Conservation (phyloP, 2,888 invertebrate genomes). For the Catocala sponsa region DNA sequence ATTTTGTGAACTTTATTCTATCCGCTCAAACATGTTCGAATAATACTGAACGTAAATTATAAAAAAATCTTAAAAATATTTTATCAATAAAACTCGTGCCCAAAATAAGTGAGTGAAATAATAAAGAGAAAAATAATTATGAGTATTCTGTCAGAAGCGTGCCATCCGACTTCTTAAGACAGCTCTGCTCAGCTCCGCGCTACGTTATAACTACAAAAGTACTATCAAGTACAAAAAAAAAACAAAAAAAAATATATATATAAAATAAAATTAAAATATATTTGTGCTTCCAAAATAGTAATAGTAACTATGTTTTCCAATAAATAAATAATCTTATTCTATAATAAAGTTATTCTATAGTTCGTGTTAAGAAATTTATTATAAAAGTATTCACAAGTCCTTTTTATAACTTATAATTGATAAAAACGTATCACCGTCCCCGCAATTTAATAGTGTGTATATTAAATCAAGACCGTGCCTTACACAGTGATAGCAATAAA, state of each 20-base stretch:
- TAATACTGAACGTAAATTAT: slow-evolving; percentile 8
- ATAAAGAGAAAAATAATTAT: not conserved
- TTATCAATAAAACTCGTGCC: not conserved
- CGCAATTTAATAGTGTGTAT: not conserved
- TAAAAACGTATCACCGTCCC: not conserved
- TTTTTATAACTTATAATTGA: not conserved
- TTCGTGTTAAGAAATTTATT: not conserved
- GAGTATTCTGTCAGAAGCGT: too few species aligned
- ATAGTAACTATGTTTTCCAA: not conserved
- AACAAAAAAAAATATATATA: too few species aligned
- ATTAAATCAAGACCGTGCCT: slow-evolving; percentile 30
- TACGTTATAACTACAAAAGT: slow-evolving; percentile 20
- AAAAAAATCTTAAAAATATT: not conserved
- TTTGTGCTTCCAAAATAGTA: slow-evolving; percentile 13
- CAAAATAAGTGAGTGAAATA: not conserved
- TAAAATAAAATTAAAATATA: not conserved
- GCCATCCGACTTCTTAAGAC: too few species aligned
- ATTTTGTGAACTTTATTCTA: slow-evolving; percentile 47
- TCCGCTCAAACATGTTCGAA: slow-evolving; percentile 26
- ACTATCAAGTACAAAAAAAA: slow-evolving; percentile 17
- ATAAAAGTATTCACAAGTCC: slow-evolving; percentile 5
- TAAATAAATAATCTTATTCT: not conserved
- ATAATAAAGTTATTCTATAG: slow-evolving; percentile 3
- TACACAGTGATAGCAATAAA: slow-evolving; percentile 33
- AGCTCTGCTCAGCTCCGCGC: slow-evolving; percentile 8